A percentile compares a stretch with the other conserved stretches of the same genome.
Evolutionary conservation across 2,113 vertebrate genomes (phyloP).

Genomic region (Myotis lucifugus): DNA sequence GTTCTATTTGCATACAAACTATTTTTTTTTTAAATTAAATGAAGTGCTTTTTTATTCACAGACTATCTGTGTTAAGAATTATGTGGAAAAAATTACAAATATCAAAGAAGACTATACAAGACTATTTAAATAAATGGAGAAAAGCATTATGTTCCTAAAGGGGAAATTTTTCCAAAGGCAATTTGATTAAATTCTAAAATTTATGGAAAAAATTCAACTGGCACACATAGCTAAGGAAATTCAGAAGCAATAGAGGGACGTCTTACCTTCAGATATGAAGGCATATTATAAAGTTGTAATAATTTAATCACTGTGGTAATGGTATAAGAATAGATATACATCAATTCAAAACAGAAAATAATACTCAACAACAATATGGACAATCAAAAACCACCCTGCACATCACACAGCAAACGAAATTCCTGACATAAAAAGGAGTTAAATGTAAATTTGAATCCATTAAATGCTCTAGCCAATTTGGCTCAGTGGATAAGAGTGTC

Average conservation of each 20-base stretch:
- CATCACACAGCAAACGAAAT: neutral
- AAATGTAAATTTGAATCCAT: neutral
- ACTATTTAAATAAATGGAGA: neutral
- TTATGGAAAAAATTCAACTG: neutral
- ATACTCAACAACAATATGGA: neutral
- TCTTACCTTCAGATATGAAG: neutral
- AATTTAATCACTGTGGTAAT: neutral
- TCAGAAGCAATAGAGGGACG: neutral
- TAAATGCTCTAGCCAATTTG: no score
- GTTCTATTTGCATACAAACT: constrained; percentile 17
- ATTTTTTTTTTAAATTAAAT: neutral
- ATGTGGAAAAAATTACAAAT: neutral
- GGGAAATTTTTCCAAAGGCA: neutral
- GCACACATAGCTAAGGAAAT: neutral
- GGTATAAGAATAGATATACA: neutral
- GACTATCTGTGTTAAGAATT: neutral
- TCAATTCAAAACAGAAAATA: constrained; percentile 10
- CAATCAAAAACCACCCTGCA: neutral
- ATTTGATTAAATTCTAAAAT: constrained; percentile 19
- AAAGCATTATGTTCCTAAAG: neutral
- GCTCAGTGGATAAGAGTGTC: no score
- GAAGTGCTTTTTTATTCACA: neutral
- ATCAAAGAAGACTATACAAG: neutral
- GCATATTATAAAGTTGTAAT: neutral
- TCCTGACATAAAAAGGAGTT: neutral